Evolutionary conservation across 2,888 invertebrate genomes (phyloP).

Genomic region (Campaea margaritaria): DNA sequence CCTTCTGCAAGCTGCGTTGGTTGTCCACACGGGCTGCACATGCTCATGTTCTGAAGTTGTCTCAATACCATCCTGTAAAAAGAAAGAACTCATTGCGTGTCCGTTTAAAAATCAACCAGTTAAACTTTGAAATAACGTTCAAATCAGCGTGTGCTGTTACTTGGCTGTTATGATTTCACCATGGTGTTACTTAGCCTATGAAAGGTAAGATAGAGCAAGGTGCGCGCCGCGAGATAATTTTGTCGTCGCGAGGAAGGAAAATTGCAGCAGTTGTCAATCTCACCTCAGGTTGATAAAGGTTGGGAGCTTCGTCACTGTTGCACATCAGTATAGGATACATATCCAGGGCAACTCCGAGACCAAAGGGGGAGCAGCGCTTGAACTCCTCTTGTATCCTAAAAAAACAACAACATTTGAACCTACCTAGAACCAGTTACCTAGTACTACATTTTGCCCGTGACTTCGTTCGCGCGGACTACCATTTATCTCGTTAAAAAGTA

Average conservation of each 20-base stretch:
- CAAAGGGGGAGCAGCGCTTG: conserved; percentile 87
- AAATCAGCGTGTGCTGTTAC: too few species aligned
- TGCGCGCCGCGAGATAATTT: too few species aligned
- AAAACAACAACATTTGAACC: background rate
- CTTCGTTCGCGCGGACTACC: too few species aligned
- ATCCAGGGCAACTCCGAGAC: conserved; percentile 88
- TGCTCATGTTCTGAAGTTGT: conserved; percentile 50
- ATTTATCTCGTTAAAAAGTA: too few species aligned
- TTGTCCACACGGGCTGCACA: conserved; percentile 77
- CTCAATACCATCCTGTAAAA: conserved; percentile 62
- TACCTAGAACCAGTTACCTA: too few species aligned
- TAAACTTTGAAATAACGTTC: too few species aligned
- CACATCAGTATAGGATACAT: conserved; percentile 90
- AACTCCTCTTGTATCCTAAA: conserved; percentile 87
- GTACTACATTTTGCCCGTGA: too few species aligned
- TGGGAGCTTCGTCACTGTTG: conserved; percentile 89
- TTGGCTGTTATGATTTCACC: too few species aligned
- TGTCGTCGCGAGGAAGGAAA: too few species aligned
- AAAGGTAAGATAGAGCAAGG: too few species aligned
- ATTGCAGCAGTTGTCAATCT: too few species aligned
- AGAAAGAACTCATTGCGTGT: background rate
- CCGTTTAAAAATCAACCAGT: background rate
- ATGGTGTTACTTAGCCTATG: too few species aligned
- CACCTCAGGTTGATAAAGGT: conserved; percentile 86
- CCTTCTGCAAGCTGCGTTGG: conserved; percentile 85